phyloP scores from a whole-genome alignment of 1,140 invertebrate species.

The Zaprionus ornatus region DNA sequence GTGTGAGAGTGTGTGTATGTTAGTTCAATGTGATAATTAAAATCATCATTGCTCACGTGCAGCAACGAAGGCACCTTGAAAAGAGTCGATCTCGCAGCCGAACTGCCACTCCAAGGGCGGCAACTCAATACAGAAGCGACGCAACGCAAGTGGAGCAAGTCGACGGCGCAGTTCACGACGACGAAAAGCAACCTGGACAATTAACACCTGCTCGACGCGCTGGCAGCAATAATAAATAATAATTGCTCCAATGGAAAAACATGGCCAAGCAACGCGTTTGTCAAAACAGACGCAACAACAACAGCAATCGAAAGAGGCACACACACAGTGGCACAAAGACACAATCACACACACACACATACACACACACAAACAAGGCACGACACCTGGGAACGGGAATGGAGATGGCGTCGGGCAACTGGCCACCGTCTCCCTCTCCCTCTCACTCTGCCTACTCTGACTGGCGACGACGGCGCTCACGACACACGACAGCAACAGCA shows the following conservation, averaged over 20 bases:
- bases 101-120: background rate
- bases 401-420: background rate
- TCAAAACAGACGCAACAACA: background rate
- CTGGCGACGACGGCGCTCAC: background rate
- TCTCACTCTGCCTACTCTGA: background rate
- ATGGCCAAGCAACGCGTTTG: slow-evolving; percentile 7
- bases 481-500: background rate
- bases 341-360: background rate
- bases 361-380: background rate
- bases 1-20: background rate
- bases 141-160: background rate
- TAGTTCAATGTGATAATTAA: background rate
- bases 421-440: background rate
- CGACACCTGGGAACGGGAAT: slow-evolving; percentile 3
- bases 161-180: no score
- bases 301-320: background rate
- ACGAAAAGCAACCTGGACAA: background rate
- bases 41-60: background rate
- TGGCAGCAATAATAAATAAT: slow-evolving; percentile 5
- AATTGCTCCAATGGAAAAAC: slow-evolving; percentile 8
- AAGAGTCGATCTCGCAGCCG: background rate
- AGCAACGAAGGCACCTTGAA: background rate
- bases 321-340: background rate
- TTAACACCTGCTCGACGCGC: slow-evolving; percentile 5
- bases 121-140: no score